phyloP scores from a whole-genome alignment of 2,888 invertebrate genomes.

The Sminthurinus aureus region DNA sequence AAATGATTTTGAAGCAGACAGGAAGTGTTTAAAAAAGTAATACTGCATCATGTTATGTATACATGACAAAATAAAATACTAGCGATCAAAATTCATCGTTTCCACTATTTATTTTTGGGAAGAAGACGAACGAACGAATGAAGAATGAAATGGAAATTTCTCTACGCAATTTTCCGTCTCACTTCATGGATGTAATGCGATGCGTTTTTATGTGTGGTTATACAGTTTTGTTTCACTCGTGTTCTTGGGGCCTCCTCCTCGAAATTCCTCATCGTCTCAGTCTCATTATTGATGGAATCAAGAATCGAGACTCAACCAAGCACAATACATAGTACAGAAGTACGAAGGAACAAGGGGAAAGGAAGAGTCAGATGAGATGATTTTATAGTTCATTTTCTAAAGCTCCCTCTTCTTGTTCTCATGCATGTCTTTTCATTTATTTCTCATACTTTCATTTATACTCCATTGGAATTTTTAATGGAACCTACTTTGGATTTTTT shows the following conservation, averaged over 20 bases:
- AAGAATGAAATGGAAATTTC: neutral
- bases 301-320: conserved; percentile 18
- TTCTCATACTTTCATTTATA: neutral
- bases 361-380: conserved; percentile 23
- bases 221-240: neutral
- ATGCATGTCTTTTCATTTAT: too few relatives aligned
- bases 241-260: neutral
- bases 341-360: neutral
- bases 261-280: neutral
- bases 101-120: neutral
- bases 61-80: neutral
- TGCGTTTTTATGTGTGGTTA: neutral
- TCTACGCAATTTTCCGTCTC: neutral
- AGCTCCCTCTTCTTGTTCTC: too few relatives aligned
- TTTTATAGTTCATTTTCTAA: conserved; percentile 29
- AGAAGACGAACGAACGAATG: neutral
- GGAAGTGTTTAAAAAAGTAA: neutral
- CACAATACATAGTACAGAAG: conserved; percentile 8
- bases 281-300: neutral
- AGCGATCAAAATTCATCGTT: neutral
- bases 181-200: neutral
- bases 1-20: neutral
- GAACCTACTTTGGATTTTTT: conserved; percentile 31
- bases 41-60: too few relatives aligned
- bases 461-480: conserved; percentile 30